Base-by-base conservation (phyloP, 2,797 vertebrate species). In the Pogonophryne albipinna region DNA sequence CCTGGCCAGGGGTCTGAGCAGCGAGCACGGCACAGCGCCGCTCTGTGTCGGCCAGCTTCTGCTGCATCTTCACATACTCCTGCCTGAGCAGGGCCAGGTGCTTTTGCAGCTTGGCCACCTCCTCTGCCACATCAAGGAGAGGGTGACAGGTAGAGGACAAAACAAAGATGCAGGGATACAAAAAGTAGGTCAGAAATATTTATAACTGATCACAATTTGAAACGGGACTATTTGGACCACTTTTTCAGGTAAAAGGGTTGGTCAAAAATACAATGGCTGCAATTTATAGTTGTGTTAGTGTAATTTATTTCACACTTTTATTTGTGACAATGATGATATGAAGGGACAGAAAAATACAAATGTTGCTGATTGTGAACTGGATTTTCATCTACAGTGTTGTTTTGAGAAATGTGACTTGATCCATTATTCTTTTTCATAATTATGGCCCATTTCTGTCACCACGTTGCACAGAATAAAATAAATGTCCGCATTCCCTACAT, bases 31-130 rank as follows among this genome's bases (percentile, higher is more conserved):
- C 95, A 56, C 97, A 99, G 66, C 94, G 96, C 89, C 97, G 94
- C 81, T 99, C 98, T 0, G 97, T 98, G 85, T 99, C 98, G 0
- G 96, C 97, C 75, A 99, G 87, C 84, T 97, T 98, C 95, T 98
- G 97, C 94, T 99, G 98, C 95, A 99, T 95, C 93, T 98, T 99
- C 86, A 99, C 98, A 15, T 99, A 99, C 92, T 99, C 98, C 94
- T 99, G 98, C 85, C 98, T 95, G 69, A 99, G 97, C 90, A 99
- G 96, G 92, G 96, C 93, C 93, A 99, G 95, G 90, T 99, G 98
- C 95, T 99, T 99, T 91, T 99, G 97, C 95, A 99, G 94, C 95
- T 99, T 99, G 94, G 97, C 96, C 95, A 99, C 98, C 95, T 99
- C 98, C 95, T 99, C 98, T 99, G 0, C 53, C 75, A 65, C 47